Percentiles rank a stretch among this genome's conserved stretches.
These are phyloP conservation scores for Micoletzkya japonica DNA, from an alignment of 2,888 invertebrate genomes.

Conservation along the genomic window DNA sequence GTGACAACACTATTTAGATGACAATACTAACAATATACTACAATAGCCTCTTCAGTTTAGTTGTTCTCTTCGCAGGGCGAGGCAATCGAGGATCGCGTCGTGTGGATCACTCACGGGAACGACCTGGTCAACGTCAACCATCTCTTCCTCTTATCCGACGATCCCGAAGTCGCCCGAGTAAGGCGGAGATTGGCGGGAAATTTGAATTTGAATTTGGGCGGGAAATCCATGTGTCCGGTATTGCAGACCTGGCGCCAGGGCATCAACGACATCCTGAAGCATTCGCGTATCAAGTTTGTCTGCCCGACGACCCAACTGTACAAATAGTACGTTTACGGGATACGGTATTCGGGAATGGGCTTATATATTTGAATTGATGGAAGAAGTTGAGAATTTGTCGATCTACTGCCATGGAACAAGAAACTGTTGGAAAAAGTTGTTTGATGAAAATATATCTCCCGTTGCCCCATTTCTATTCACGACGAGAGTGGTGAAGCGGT, in stretches of 20 bases:
- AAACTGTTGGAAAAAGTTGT: no score
- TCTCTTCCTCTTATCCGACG: conserved; percentile 92
- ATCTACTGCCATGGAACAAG: no score
- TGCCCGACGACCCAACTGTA: conserved; percentile 91
- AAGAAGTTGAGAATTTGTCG: no score
- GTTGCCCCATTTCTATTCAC: no score
- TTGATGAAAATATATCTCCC: no score
- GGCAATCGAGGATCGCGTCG: conserved; percentile 83
- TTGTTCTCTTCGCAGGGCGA: conserved; percentile 57
- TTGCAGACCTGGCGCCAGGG: conserved; percentile 93
- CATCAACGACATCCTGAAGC: conserved; percentile 86
- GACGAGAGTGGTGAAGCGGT: no score
- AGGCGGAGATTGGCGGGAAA: conserved; percentile 36
- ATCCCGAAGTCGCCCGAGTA: conserved; percentile 90
- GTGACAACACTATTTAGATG: no score
- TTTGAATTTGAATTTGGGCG: neutral
- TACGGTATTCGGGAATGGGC: no score
- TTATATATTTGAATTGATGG: no score
- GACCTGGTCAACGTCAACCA: conserved; percentile 99
- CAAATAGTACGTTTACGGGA: conserved; percentile 86
- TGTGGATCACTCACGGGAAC: conserved; percentile 90
- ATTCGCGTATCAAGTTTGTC: conserved; percentile 84
- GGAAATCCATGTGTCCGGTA: neutral
- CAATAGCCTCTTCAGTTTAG: neutral
- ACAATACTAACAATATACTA: no score